Percentiles rank a stretch among this genome's conserved stretches.
phyloP scores from a whole-genome alignment of 23 tunicate genomes.

The Corella eumyota region DNA sequence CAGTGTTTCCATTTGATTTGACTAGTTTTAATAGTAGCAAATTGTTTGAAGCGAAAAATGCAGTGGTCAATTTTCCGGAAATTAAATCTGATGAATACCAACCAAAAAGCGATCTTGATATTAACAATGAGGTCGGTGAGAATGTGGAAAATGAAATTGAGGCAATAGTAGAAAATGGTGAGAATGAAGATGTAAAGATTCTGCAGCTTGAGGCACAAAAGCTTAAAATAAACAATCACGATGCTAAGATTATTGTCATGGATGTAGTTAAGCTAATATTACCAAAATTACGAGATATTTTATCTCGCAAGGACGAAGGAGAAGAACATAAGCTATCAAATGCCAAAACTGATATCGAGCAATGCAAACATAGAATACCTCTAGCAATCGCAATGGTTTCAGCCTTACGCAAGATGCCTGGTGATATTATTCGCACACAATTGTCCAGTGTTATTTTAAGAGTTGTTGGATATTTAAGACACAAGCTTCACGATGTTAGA shows the following conservation, averaged over 20 bases:
- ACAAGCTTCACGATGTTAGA: constrained; percentile 38
- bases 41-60: not conserved
- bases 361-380: constrained; percentile 39
- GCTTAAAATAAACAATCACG: not conserved
- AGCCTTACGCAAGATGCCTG: constrained; percentile 44
- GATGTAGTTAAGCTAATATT: constrained; percentile 23
- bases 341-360: constrained; percentile 29
- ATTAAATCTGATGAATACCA: not conserved
- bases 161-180: not conserved
- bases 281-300: constrained; percentile 20
- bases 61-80: constrained; percentile 1
- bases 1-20: constrained; percentile 68
- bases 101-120: not conserved
- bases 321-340: constrained; percentile 39
- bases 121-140: not conserved
- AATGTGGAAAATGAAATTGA: not conserved
- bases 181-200: constrained; percentile 8
- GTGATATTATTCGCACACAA: constrained; percentile 8
- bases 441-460: constrained; percentile 46
- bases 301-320: constrained; percentile 30
- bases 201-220: not conserved
- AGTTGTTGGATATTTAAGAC: constrained; percentile 58
- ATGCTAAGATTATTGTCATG: constrained; percentile 3
- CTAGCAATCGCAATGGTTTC: constrained; percentile 66
- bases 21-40: not conserved